These are phyloP conservation scores for Talpa occidentalis DNA, from an alignment of 2,113 vertebrate genomes.

Conservation along the genomic window DNA sequence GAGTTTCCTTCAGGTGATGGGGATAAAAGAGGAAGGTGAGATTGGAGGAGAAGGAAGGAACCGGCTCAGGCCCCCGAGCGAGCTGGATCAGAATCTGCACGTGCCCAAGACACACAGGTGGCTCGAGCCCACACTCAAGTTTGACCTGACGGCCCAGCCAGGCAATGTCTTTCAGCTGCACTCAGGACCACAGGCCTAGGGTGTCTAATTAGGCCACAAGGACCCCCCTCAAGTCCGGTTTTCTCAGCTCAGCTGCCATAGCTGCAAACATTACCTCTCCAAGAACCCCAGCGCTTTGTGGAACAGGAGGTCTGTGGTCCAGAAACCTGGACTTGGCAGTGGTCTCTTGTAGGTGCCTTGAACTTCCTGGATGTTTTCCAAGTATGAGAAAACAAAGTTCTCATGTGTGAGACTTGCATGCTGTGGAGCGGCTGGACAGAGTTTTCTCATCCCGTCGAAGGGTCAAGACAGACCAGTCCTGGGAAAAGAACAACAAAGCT, in stretches of 20 bases:
- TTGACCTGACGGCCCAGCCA: background rate
- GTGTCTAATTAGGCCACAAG: background rate
- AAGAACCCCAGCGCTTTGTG: accelerated
- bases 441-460: background rate
- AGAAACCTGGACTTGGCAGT: background rate
- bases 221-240: background rate
- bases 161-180: background rate
- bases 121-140: background rate
- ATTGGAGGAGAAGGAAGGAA: background rate
- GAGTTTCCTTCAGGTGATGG: background rate
- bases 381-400: background rate
- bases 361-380: background rate
- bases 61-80: background rate
- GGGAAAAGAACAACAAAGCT: background rate
- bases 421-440: accelerated
- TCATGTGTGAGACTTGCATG: background rate
- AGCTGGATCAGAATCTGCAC: background rate
- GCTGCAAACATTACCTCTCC: background rate
- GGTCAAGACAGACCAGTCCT: background rate
- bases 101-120: background rate
- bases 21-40: background rate
- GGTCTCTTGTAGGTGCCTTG: background rate
- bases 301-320: background rate
- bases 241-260: background rate
- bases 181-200: accelerated